phyloP scores from a whole-genome alignment of 1,140 invertebrate genomes.

The Pogonomyrmex barbatus region DNA sequence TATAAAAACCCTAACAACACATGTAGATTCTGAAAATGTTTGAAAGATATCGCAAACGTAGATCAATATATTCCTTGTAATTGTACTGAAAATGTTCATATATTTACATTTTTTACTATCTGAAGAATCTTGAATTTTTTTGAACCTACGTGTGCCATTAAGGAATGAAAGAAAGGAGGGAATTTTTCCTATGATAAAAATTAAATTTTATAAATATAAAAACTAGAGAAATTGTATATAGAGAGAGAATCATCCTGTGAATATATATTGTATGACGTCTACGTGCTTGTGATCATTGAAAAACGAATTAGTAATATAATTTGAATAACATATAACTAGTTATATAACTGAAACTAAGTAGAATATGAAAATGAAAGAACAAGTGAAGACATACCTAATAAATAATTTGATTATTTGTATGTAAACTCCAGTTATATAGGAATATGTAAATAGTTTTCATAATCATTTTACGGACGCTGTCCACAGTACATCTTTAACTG shows the following conservation, averaged over 20 bases:
- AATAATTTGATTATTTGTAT: neutral
- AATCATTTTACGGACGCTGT: constrained; percentile 29
- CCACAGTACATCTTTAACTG: neutral
- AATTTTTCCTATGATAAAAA: neutral
- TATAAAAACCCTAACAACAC: too few species aligned
- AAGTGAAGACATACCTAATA: neutral
- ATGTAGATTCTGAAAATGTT: too few species aligned
- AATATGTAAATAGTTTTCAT: constrained; percentile 22
- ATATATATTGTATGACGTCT: neutral
- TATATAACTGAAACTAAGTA: neutral
- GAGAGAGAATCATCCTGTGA: neutral
- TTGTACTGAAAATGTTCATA: too few species aligned
- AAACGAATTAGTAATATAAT: neutral
- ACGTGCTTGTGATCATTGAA: neutral
- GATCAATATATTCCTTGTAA: too few species aligned
- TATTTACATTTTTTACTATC: too few species aligned
- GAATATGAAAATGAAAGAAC: constrained; percentile 6
- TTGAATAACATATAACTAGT: neutral
- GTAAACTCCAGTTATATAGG: neutral
- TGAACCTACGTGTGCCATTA: too few species aligned
- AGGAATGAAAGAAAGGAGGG: neutral
- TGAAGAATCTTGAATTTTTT: too few species aligned
- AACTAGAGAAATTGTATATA: neutral
- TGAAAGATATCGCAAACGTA: too few species aligned
- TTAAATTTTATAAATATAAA: neutral